phyloP scores from a whole-genome alignment of 1,140 invertebrate species.

The Drosophila dunni region DNA sequence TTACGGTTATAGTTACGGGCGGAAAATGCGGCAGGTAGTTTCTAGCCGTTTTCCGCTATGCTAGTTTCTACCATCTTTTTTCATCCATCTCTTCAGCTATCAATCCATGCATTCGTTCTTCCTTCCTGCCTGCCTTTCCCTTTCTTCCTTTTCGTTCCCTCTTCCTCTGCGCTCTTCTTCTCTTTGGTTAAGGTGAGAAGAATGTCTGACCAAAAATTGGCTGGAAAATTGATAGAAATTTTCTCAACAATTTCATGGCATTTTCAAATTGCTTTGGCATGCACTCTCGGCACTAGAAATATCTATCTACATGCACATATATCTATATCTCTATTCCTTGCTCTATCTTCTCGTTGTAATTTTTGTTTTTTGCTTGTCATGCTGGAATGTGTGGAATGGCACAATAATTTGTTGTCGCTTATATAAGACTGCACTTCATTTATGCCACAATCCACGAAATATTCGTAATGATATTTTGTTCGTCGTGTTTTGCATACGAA shows the following conservation, averaged over 20 bases:
- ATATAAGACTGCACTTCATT: slow-evolving; percentile 32
- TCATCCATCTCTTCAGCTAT: not conserved
- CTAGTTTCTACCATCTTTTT: not conserved
- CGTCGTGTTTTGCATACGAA: slow-evolving; percentile 69
- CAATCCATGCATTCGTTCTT: not conserved
- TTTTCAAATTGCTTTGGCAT: not conserved
- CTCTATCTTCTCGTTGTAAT: not conserved
- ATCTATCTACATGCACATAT: slow-evolving; percentile 2
- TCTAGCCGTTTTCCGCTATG: slow-evolving; percentile 3
- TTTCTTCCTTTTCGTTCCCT: not conserved
- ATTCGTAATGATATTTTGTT: slow-evolving; percentile 22
- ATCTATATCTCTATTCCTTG: not conserved
- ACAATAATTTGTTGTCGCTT: slow-evolving; percentile 11
- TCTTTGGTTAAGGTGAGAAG: not conserved
- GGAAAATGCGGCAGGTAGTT: slow-evolving; percentile 20
- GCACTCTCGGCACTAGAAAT: not conserved
- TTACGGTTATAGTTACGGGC: slow-evolving; percentile 14
- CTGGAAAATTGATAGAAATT: slow-evolving; percentile 8
- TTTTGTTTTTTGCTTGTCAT: no score
- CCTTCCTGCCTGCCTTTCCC: not conserved
- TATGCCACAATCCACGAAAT: slow-evolving; percentile 29
- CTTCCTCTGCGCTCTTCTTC: not conserved
- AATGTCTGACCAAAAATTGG: slow-evolving; percentile 14
- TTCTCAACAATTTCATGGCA: not conserved
- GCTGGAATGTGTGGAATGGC: slow-evolving; percentile 4